phyloP scores from a whole-genome alignment of 2,888 invertebrate genomes.

The Prosapia bicincta region DNA sequence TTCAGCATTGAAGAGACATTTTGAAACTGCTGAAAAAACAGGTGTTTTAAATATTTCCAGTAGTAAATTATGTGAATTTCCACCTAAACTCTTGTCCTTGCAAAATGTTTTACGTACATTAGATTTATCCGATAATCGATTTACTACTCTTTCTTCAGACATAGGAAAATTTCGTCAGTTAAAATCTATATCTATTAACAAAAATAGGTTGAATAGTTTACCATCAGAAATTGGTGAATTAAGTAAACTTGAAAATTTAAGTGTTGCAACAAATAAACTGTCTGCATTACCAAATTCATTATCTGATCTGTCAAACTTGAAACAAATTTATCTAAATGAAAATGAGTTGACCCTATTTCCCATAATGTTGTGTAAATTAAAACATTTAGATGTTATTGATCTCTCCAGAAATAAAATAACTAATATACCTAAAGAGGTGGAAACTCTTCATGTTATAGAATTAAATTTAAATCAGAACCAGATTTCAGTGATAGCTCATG shows the following conservation, averaged over 20 bases:
- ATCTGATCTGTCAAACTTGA: slow-evolving; percentile 61
- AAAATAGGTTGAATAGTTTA: slow-evolving; percentile 55
- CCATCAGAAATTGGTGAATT: slow-evolving; percentile 67
- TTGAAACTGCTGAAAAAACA: slow-evolving; percentile 93
- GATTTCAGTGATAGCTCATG: slow-evolving; percentile 66
- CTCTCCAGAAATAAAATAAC: slow-evolving; percentile 84
- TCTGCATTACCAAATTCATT: slow-evolving; percentile 63
- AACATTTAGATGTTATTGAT: slow-evolving; percentile 82
- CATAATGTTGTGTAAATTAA: slow-evolving; percentile 69
- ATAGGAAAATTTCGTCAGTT: slow-evolving; percentile 63
- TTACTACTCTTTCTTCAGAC: slow-evolving; percentile 54
- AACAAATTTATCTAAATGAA: slow-evolving; percentile 70
- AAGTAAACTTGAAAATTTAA: slow-evolving; percentile 52
- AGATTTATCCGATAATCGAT: slow-evolving; percentile 90
- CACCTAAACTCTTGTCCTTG: slow-evolving; percentile 60
- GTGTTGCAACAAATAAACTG: slow-evolving; percentile 79
- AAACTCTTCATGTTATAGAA: slow-evolving; percentile 76
- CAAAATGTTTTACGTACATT: slow-evolving; percentile 74
- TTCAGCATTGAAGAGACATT: slow-evolving; percentile 82
- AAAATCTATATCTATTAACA: slow-evolving; percentile 61
- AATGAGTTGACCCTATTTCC: slow-evolving; percentile 82
- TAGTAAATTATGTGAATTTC: slow-evolving; percentile 75
- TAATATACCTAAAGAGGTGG: slow-evolving; percentile 71
- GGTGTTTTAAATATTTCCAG: slow-evolving; percentile 87
- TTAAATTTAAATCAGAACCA: slow-evolving; percentile 96